A percentile compares a stretch with the other conserved stretches of the same genome.
Evolutionary conservation across 2,113 vertebrate genomes (phyloP).

Genomic region (Meleagris gallopavo): DNA sequence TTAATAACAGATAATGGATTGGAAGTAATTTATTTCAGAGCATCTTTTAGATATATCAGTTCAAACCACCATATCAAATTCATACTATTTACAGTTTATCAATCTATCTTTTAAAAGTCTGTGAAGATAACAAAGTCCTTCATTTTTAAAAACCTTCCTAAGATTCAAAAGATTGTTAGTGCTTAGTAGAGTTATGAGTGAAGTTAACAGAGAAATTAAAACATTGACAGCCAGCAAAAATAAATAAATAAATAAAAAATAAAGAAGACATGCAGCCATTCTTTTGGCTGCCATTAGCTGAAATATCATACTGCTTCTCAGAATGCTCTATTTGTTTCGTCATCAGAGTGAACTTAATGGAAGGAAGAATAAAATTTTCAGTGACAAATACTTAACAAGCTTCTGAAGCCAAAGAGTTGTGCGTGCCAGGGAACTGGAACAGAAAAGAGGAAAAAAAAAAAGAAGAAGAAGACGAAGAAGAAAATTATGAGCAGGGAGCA

Average conservation of each 20-base stretch:
- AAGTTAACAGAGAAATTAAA: slow-evolving; percentile 43
- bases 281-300: neutral
- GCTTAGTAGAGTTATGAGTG: neutral
- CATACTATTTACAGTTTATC: slow-evolving; percentile 44
- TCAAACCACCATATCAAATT: slow-evolving; percentile 42
- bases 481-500: neutral
- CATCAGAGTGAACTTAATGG: neutral
- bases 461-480: too few relatives aligned
- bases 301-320: neutral
- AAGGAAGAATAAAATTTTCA: slow-evolving; percentile 44
- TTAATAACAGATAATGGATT: slow-evolving; percentile 29
- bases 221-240: neutral
- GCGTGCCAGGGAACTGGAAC: neutral
- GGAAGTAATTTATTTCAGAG: slow-evolving; percentile 41
- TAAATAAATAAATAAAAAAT: neutral
- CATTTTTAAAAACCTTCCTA: slow-evolving; percentile 10
- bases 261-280: neutral
- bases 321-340: slow-evolving; percentile 16
- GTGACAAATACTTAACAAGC: slow-evolving; percentile 52
- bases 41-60: slow-evolving; percentile 17
- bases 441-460: neutral
- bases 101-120: slow-evolving; percentile 49
- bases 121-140: slow-evolving; percentile 54
- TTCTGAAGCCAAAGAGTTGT: slow-evolving; percentile 23
- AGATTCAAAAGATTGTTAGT: slow-evolving; percentile 40